Base-by-base conservation (phyloP, 2,113 vertebrate species). In the Phainopepla nitens region DNA sequence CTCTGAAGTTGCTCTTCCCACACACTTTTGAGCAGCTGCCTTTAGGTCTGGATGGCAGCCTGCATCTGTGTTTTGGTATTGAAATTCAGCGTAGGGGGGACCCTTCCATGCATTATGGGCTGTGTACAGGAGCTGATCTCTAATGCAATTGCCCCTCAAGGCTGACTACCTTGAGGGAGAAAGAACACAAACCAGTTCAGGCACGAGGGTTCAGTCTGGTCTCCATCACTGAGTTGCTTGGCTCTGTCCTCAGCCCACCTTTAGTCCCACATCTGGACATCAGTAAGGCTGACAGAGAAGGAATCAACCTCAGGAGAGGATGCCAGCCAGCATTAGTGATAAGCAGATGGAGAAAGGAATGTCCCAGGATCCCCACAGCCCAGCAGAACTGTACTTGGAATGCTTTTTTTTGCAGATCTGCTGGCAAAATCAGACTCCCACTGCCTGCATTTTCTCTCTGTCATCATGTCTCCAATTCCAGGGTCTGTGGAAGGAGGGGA, bases 61-160 rank as follows among this genome's bases (percentile, higher is more conserved):
- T 9, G 7, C 44, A 50, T 17, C 53, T 66, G 24, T 61, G n/a
- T 70, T 94, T 79, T 47, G 35, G 21, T 28, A 28, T 2, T 31
- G 78, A 78, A 61, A 69, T 15, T 19, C 17, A 41, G 23, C 0
- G 0, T 7, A 14, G 12, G 4, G 29, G 24, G 5, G 10, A 17
- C 7, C 17, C 35, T 50, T 65, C 33, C 10, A 16, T 53, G 70
- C 50, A 3, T 50, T 13, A n/a, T 2, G 23, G 10, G 56, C 28
- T 44, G 45, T 18, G 54, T 31, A 18, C 6, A 22, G 28, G 19
- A 69, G 19, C 54, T 39, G 33, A 53, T 60, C 18, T 45, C 33
- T 15, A 33, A 64, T 2, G 5, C 64, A 35, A 44, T 11, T 29
- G 15, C 16, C 64, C 29, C 68, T 16, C 1, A 3, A 54, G 64